These are phyloP conservation scores for Heliconius sara DNA, from an alignment of 2,888 invertebrate genomes.

Conservation along the genomic window DNA sequence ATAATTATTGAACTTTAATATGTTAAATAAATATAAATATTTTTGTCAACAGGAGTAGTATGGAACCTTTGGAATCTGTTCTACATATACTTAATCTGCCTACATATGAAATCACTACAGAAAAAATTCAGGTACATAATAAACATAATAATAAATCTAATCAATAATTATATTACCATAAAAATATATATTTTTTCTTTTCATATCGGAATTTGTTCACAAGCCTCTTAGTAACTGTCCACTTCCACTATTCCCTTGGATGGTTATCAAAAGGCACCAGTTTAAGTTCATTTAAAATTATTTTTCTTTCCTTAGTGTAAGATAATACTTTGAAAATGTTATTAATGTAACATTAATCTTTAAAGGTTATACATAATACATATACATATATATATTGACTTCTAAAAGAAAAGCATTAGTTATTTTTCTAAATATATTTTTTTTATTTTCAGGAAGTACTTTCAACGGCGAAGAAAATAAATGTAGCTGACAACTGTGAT, in stretches of 20 bases:
- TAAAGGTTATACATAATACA: too few species aligned
- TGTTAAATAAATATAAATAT: constrained; percentile 9
- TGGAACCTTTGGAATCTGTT: constrained; percentile 43
- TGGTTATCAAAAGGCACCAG: too few species aligned
- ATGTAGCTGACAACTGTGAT: constrained; percentile 42
- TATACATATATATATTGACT: background rate
- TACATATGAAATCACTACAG: constrained; percentile 54
- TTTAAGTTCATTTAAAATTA: background rate
- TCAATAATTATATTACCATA: background rate
- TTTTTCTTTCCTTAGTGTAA: too few species aligned
- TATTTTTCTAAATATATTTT: background rate
- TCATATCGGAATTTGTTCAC: too few species aligned
- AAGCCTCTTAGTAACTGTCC: too few species aligned
- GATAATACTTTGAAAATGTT: too few species aligned
- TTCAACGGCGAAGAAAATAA: constrained; percentile 55
- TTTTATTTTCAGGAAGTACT: constrained; percentile 64
- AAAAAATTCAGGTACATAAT: constrained; percentile 63
- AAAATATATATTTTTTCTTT: too few species aligned
- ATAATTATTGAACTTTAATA: constrained; percentile 27
- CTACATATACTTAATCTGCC: constrained; percentile 53
- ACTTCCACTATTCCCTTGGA: too few species aligned
- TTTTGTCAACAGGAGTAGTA: constrained; percentile 33
- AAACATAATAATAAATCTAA: too few species aligned
- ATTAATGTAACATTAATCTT: too few species aligned
- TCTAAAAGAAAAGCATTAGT: background rate